These are phyloP conservation scores for Macrotrachela quadricornifera DNA, from an alignment of 1,140 invertebrate genomes.

Conservation along the genomic window DNA sequence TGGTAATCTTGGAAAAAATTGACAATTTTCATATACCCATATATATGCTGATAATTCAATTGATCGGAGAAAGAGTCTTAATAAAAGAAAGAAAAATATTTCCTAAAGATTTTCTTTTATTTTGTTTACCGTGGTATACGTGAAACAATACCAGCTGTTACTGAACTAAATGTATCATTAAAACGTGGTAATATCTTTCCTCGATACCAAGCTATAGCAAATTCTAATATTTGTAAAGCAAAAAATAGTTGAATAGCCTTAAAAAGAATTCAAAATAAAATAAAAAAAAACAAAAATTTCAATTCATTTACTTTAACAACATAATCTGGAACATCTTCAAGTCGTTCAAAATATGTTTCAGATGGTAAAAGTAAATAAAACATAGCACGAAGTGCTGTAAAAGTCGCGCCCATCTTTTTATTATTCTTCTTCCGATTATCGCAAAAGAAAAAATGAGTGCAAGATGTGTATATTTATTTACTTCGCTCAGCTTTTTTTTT, in stretches of 20 bases:
- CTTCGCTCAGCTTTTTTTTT: too few relatives aligned
- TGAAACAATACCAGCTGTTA: conserved; percentile 51
- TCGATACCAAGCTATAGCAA: conserved; percentile 41
- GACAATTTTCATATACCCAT: conserved; percentile 47
- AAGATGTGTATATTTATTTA: too few relatives aligned
- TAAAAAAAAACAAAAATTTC: too few relatives aligned
- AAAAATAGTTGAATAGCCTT: conserved; percentile 57
- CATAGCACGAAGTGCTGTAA: conserved; percentile 16
- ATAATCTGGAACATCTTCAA: conserved; percentile 47
- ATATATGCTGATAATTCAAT: conserved; percentile 49
- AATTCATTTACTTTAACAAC: conserved; percentile 42
- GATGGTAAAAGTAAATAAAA: conserved; percentile 45
- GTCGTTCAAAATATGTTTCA: conserved; percentile 40
- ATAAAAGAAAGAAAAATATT: not conserved
- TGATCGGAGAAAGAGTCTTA: conserved; percentile 45
- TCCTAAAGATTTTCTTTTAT: too few relatives aligned
- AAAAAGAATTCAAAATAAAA: conserved; percentile 19
- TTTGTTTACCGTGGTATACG: conserved; percentile 46
- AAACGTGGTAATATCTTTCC: conserved; percentile 38
- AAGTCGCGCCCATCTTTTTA: too few relatives aligned
- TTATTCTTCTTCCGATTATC: too few relatives aligned
- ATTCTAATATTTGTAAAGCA: conserved; percentile 48
- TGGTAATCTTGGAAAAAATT: conserved; percentile 40
- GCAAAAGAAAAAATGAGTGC: too few relatives aligned
- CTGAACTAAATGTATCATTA: conserved; percentile 53